Evolutionary conservation across 2,113 vertebrate species (phyloP).

Genomic region (Heloderma charlesbogerti): DNA sequence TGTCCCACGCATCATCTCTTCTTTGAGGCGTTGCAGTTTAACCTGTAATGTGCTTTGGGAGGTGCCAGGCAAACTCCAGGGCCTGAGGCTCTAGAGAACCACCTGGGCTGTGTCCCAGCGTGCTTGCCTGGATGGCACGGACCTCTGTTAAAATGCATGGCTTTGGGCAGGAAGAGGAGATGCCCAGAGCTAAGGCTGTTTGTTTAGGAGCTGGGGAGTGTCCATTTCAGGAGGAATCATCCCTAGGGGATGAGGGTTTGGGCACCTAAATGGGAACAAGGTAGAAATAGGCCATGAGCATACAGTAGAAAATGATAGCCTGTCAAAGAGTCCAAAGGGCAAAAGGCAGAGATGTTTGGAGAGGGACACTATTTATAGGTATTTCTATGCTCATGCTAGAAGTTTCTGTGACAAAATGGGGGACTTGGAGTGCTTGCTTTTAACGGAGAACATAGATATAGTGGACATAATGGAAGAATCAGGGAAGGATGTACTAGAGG

Average conservation of each 20-base stretch:
- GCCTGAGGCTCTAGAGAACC: not conserved
- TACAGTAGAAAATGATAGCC: too few species aligned
- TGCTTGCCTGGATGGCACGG: not conserved
- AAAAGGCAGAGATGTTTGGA: too few species aligned
- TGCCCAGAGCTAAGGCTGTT: not conserved
- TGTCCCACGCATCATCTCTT: slow-evolving; percentile 55
- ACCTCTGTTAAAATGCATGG: not conserved
- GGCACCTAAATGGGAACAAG: not conserved
- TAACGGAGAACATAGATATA: too few species aligned
- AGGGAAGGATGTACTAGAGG: too few species aligned
- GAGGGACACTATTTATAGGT: too few species aligned
- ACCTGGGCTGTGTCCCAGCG: not conserved
- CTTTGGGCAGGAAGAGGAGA: not conserved
- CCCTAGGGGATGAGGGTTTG: not conserved
- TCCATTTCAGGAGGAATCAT: not conserved
- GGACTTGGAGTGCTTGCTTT: too few species aligned
- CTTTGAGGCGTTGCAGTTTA: slow-evolving; percentile 52
- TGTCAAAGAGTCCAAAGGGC: too few species aligned
- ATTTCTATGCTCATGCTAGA: too few species aligned
- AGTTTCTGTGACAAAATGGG: too few species aligned
- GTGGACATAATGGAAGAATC: too few species aligned
- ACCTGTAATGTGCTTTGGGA: slow-evolving; percentile 33
- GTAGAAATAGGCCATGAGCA: too few species aligned
- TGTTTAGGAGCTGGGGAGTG: not conserved
- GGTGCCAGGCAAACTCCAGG: rapidly evolving